A percentile compares a stretch with the other conserved stretches of the same genome.
phyloP scores from a whole-genome alignment of 2,888 invertebrate genomes.

The Muschampia plurimacula region DNA sequence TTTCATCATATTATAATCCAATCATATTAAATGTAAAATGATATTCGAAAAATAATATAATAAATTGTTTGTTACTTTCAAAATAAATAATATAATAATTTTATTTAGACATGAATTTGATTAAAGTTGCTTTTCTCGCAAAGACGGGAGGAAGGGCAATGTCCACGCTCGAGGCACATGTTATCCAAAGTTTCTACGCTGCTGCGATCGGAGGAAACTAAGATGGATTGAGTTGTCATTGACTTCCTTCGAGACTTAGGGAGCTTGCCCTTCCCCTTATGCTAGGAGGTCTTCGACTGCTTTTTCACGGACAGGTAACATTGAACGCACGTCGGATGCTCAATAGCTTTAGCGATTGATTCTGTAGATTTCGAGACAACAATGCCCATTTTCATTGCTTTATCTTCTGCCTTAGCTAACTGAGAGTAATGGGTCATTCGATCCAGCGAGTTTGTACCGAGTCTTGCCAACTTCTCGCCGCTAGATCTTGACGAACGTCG shows the following conservation, averaged over 20 bases:
- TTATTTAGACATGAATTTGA: constrained; percentile 86
- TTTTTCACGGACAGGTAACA: constrained; percentile 89
- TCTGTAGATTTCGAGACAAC: constrained; percentile 85
- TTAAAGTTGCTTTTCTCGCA: constrained; percentile 68
- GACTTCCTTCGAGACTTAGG: constrained; percentile 79
- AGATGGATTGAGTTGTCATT: constrained; percentile 64
- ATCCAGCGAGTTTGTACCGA: constrained; percentile 81
- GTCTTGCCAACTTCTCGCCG: constrained; percentile 74
- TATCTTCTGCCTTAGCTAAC: constrained; percentile 80
- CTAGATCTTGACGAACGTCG: constrained; percentile 75
- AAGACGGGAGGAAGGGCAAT: constrained; percentile 69
- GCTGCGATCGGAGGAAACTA: constrained; percentile 78
- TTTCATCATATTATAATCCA: neutral
- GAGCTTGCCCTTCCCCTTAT: constrained; percentile 88
- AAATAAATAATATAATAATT: constrained; percentile 44
- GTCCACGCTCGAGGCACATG: constrained; percentile 60
- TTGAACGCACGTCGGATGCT: constrained; percentile 90
- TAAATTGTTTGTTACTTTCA: constrained; percentile 26
- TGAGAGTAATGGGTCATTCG: constrained; percentile 81
- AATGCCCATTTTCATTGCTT: constrained; percentile 83
- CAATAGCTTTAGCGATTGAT: constrained; percentile 85
- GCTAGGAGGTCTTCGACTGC: constrained; percentile 87
- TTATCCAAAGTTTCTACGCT: constrained; percentile 77
- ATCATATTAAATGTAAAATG: constrained; percentile 25
- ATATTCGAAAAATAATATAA: constrained; percentile 32